Evolutionary conservation across 1,140 invertebrate genomes (phyloP).

Genomic region (Lamellibrachia luymesi): DNA sequence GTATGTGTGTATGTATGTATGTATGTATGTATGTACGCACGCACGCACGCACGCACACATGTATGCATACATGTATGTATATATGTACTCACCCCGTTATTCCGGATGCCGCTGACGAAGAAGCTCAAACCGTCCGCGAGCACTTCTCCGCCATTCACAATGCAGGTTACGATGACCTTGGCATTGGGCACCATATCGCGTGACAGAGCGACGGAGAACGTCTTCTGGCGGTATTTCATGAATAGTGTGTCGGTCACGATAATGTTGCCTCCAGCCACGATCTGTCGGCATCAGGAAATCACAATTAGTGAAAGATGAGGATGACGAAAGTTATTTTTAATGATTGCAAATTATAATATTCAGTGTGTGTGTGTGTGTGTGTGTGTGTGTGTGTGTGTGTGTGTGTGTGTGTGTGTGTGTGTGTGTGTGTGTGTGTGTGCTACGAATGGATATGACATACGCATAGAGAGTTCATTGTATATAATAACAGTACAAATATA

Average conservation of each 20-base stretch:
- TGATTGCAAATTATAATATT: neutral
- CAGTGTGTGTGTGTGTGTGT: neutral
- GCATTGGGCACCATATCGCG: conserved; percentile 92
- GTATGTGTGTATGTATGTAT: no score
- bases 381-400: neutral
- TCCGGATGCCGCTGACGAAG: conserved; percentile 88
- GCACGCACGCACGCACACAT: no score
- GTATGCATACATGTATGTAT: neutral
- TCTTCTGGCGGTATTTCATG: conserved; percentile 62
- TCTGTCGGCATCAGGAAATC: conserved; percentile 34
- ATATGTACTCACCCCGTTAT: neutral
- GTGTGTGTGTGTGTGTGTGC: neutral
- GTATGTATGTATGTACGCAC: no score
- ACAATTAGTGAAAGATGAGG: neutral
- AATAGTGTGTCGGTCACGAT: conserved; percentile 51
- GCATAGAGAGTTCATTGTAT: no score
- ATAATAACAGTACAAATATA: no score
- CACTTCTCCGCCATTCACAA: conserved; percentile 78
- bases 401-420: neutral
- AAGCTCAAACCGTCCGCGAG: conserved; percentile 90
- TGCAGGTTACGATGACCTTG: conserved; percentile 85
- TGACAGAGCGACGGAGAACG: conserved; percentile 84
- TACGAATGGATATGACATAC: neutral
- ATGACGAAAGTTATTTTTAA: neutral
- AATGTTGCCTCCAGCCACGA: conserved; percentile 53